phyloP scores from a whole-genome alignment of 2,113 vertebrate species.

The Scopus umbretta region DNA sequence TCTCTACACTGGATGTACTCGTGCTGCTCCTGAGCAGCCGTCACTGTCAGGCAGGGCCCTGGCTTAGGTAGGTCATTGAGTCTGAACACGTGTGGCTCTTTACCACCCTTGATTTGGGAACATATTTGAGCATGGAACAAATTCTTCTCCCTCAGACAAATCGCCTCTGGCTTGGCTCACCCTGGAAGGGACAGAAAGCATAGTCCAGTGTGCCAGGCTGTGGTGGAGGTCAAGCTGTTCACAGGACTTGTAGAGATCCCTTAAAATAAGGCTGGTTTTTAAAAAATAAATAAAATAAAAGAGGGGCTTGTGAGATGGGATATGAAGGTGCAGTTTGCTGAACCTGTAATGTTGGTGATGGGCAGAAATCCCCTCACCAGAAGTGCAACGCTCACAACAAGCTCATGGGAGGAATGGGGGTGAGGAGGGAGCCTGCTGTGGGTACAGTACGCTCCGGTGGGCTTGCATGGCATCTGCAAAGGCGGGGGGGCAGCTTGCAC shows the following conservation, averaged over 20 bases:
- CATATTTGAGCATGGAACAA: not conserved
- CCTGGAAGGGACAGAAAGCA: not conserved
- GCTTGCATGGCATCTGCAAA: not conserved
- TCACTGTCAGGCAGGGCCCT: not conserved
- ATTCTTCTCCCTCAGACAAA: too few relatives aligned
- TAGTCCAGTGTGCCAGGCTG: not conserved
- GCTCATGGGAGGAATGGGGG: not conserved
- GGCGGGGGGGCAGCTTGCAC: not conserved
- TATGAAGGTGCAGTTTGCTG: not conserved
- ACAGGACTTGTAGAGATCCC: not conserved
- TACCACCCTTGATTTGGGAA: not conserved
- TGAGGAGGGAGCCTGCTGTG: not conserved
- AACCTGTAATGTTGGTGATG: not conserved
- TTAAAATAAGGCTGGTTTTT: not conserved
- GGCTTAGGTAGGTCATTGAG: not conserved
- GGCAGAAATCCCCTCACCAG: not conserved
- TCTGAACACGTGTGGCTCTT: too few relatives aligned
- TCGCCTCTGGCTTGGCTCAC: not conserved
- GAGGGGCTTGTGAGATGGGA: not conserved
- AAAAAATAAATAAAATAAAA: not conserved
- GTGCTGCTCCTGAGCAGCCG: not conserved
- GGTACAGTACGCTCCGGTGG: fast-evolving
- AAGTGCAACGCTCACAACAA: fast-evolving
- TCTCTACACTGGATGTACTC: not conserved
- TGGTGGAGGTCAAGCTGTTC: not conserved